These are phyloP conservation scores for Sebastes nivosus DNA, from an alignment of 2,797 vertebrate species.

Conservation along the genomic window DNA sequence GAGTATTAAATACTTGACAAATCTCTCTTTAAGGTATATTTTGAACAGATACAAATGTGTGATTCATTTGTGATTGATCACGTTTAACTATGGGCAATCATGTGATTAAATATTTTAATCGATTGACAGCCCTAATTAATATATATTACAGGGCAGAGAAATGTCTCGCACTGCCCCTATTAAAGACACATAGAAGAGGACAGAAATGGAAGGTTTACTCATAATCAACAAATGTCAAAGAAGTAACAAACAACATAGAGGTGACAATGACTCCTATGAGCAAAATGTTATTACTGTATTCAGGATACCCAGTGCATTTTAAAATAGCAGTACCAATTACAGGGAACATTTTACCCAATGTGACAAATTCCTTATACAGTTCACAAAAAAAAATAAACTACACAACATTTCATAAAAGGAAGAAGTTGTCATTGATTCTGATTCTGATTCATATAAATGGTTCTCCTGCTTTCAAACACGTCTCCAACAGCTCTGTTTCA, in stretches of 20 bases:
- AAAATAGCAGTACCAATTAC: background rate
- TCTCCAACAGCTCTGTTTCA: background rate
- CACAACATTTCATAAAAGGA: background rate
- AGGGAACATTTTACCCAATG: background rate
- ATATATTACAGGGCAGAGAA: background rate
- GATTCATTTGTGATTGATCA: rapidly evolving
- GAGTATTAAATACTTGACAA: too few species aligned
- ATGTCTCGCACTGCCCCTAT: background rate
- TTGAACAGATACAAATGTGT: too few species aligned
- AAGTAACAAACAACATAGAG: background rate
- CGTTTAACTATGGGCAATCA: rapidly evolving
- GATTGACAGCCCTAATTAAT: too few species aligned
- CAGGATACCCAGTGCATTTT: background rate
- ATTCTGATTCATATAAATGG: rapidly evolving
- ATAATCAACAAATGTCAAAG: background rate
- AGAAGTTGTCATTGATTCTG: background rate
- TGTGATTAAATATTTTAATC: rapidly evolving
- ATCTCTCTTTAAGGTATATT: too few species aligned
- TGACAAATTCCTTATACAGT: background rate
- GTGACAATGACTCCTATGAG: background rate
- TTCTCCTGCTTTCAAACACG: background rate
- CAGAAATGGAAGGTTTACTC: background rate
- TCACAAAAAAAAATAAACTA: background rate
- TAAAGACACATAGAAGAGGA: background rate
- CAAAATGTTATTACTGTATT: background rate